A percentile compares a stretch with the other conserved stretches of the same genome.
Conservation (phyloP, 2,113 vertebrate genomes). For the Tetraodon nigroviridis region DNA sequence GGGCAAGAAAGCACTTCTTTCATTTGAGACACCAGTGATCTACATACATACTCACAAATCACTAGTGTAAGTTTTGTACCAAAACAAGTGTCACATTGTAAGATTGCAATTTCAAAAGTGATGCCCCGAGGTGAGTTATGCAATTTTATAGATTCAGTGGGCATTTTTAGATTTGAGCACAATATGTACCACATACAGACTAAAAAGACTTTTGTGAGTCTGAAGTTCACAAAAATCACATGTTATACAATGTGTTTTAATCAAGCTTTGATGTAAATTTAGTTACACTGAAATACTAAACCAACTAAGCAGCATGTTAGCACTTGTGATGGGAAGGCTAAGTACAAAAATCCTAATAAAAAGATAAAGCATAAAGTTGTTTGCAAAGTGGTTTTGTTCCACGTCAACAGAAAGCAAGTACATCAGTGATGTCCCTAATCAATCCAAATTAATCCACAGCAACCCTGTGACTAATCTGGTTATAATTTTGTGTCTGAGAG, state of each 20-base stretch:
- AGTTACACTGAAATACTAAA: no score
- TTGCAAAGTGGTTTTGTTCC: no score
- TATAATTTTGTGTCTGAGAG: not conserved
- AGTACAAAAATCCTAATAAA: no score
- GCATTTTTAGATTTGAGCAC: not conserved
- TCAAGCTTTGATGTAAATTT: no score
- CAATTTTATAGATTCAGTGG: not conserved
- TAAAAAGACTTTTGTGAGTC: not conserved
- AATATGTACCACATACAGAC: not conserved
- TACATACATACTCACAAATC: constrained; percentile 14
- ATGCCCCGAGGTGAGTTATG: not conserved
- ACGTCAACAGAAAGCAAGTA: no score
- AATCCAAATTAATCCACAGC: no score
- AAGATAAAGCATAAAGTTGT: no score
- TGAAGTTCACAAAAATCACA: no score
- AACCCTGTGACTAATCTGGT: not conserved
- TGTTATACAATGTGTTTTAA: no score
- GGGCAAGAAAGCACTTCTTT: constrained; percentile 19
- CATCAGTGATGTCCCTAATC: no score
- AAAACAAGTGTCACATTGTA: not conserved
- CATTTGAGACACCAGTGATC: constrained; percentile 5
- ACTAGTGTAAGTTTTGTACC: not conserved
- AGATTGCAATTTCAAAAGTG: not conserved
- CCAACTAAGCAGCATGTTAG: no score
- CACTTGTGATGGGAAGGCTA: no score